Percentiles rank a stretch among this genome's conserved stretches.
These are phyloP conservation scores for Pachliopta kotzebuea DNA, from an alignment of 2,888 invertebrate species.

Conservation along the genomic window DNA sequence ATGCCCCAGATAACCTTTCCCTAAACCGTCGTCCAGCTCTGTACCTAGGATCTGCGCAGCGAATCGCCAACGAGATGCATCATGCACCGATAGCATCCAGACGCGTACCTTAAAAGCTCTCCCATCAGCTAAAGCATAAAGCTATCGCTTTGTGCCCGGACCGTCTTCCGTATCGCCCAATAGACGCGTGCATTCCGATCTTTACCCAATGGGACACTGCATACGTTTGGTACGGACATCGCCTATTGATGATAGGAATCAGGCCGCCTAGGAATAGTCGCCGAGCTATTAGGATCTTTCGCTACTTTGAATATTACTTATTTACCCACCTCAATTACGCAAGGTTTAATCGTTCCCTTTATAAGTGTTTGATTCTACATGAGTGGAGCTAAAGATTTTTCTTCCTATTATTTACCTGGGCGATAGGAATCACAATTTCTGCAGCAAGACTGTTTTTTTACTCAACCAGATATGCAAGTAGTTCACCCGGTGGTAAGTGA, in stretches of 20 bases:
- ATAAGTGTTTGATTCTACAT: no score
- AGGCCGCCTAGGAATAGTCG: slow-evolving; percentile 44
- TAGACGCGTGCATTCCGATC: slow-evolving; percentile 51
- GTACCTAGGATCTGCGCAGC: slow-evolving; percentile 24
- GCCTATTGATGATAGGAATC: slow-evolving; percentile 63
- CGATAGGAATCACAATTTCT: no score
- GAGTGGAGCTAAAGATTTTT: no score
- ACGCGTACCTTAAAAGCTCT: slow-evolving; percentile 48
- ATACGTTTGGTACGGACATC: slow-evolving; percentile 50
- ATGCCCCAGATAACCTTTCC: slow-evolving; percentile 22
- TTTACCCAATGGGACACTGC: slow-evolving; percentile 54
- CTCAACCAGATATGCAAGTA: no score
- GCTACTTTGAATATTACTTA: slow-evolving; percentile 5
- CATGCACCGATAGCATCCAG: slow-evolving; percentile 44
- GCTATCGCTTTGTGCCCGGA: slow-evolving; percentile 41
- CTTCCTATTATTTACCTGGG: no score
- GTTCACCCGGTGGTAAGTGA: no score
- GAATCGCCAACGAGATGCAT: slow-evolving; percentile 22
- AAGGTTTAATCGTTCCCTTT: no score
- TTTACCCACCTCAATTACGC: no score
- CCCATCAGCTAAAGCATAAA: slow-evolving; percentile 45
- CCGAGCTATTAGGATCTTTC: slow-evolving; percentile 33
- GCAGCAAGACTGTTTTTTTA: no score
- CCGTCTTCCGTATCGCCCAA: slow-evolving; percentile 30
- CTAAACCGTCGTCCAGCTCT: slow-evolving; percentile 17